phyloP scores from a whole-genome alignment of 92 coral and sea anemone genomes.

The Phymanthus crucifer region DNA sequence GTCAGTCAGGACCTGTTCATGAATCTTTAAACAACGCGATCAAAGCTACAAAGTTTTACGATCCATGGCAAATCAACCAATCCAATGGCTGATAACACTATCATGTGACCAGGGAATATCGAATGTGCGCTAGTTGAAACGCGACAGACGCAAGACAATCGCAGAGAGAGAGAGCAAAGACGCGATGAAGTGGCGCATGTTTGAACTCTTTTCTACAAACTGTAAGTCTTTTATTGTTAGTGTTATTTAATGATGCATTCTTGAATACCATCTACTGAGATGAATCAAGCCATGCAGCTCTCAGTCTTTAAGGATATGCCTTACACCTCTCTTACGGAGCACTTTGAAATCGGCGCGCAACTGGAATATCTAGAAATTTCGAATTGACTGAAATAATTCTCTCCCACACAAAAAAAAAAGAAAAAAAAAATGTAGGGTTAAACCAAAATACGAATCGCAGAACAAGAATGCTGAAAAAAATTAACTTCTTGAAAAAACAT shows the following conservation, averaged over 20 bases:
- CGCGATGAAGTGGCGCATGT: neutral
- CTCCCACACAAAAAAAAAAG: too few relatives aligned
- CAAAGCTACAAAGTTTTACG: constrained; percentile 8
- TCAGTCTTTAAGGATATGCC: too few relatives aligned
- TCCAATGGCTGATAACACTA: neutral
- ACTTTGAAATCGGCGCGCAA: too few relatives aligned
- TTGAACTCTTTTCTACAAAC: neutral
- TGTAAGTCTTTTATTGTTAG: neutral
- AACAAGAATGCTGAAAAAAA: too few relatives aligned
- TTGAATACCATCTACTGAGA: neutral
- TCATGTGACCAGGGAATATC: neutral
- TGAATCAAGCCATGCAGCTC: too few relatives aligned
- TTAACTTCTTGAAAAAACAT: too few relatives aligned
- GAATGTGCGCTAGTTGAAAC: neutral
- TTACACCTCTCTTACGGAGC: too few relatives aligned
- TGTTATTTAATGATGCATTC: neutral
- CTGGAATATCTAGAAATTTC: too few relatives aligned
- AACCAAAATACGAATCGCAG: too few relatives aligned
- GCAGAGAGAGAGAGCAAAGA: neutral
- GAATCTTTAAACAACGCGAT: constrained; percentile 23
- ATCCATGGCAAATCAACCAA: constrained; percentile 1
- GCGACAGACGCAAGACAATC: neutral
- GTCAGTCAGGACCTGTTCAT: constrained; percentile 8
- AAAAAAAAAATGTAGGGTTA: too few relatives aligned
- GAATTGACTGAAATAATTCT: too few relatives aligned